Conservation (phyloP, 2,113 vertebrate genomes). For the Mustela nigripes region DNA sequence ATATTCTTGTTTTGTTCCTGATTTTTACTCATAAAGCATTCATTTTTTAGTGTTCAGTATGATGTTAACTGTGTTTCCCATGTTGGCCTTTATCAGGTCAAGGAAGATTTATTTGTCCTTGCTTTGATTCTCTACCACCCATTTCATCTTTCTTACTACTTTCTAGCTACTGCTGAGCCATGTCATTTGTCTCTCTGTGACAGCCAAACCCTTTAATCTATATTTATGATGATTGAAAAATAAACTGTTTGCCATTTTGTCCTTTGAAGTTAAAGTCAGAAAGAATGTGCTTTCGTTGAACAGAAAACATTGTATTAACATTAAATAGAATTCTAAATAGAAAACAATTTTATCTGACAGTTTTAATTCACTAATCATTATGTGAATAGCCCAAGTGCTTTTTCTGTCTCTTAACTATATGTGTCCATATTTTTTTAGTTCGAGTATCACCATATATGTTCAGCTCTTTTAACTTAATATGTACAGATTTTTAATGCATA, state of each 20-base stretch:
- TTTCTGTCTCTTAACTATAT: neutral
- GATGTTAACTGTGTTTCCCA: neutral
- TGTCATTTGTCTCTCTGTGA: neutral
- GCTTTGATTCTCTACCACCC: neutral
- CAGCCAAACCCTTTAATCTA: neutral
- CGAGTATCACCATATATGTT: neutral
- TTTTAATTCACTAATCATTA: neutral
- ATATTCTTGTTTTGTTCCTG: neutral
- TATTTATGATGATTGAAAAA: slow-evolving; percentile 1
- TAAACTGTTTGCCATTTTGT: neutral
- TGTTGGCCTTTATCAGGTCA: neutral
- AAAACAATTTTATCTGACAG: neutral
- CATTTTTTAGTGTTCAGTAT: neutral
- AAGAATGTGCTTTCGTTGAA: slow-evolving; percentile 1
- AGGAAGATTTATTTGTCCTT: neutral
- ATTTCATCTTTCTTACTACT: neutral
- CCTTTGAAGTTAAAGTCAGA: neutral
- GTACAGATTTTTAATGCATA: neutral
- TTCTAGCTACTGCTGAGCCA: neutral
- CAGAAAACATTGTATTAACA: neutral
- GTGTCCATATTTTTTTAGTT: neutral
- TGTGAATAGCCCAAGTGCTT: neutral
- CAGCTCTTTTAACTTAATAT: neutral
- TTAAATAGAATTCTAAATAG: neutral
- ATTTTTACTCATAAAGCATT: neutral